phyloP scores from a whole-genome alignment of 2,888 invertebrate genomes.

The Campoplex capitator region DNA sequence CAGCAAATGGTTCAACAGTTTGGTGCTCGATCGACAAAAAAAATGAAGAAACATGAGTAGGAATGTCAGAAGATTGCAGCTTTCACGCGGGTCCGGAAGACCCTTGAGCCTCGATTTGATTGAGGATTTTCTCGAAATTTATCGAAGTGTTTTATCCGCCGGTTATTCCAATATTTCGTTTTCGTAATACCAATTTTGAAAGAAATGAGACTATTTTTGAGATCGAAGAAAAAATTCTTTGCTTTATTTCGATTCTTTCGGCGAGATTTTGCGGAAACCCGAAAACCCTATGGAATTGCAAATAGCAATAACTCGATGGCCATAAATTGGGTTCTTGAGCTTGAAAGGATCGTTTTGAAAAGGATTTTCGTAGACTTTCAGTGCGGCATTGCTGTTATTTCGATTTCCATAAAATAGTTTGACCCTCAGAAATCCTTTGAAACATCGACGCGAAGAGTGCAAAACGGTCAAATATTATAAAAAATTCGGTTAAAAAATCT shows the following conservation, averaged over 20 bases:
- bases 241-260: background rate
- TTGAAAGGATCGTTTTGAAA: background rate
- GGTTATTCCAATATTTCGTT: background rate
- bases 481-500: background rate
- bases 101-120: background rate
- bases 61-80: background rate
- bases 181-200: background rate
- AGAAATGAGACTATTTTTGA: background rate
- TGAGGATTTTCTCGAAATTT: background rate
- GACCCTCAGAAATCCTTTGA: background rate
- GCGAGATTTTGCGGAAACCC: background rate
- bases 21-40: too few relatives aligned
- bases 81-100: background rate
- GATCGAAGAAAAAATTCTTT: background rate
- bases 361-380: background rate
- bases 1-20: too few relatives aligned
- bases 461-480: background rate
- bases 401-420: background rate
- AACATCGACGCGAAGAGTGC: background rate
- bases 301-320: background rate
- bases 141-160: background rate
- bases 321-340: background rate
- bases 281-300: background rate
- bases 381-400: background rate
- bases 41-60: background rate